Percentiles rank a stretch among this genome's conserved stretches.
Conservation (phyloP, 2,888 invertebrate species). For the Sepioteuthis lessoniana region DNA sequence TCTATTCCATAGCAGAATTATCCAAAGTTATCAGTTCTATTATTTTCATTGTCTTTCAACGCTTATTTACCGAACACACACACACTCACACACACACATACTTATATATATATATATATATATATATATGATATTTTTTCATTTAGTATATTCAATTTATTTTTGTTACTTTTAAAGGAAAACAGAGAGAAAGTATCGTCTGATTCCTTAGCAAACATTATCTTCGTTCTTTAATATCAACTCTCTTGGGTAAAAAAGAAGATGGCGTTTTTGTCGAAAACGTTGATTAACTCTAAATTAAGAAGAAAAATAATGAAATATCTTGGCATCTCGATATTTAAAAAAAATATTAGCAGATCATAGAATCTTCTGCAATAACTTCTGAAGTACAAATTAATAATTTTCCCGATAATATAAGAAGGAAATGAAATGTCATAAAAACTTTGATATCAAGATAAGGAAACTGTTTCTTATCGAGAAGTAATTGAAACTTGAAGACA, state of each 20-base stretch:
- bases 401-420: background rate
- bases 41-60: no score
- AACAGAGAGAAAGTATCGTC: background rate
- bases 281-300: constrained; percentile 33
- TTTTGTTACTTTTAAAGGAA: background rate
- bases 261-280: background rate
- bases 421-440: background rate
- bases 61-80: no score
- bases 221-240: background rate
- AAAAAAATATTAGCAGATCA: background rate
- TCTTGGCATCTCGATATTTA: background rate
- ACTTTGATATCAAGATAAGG: background rate
- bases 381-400: background rate
- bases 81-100: no score
- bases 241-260: background rate
- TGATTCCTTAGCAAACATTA: background rate
- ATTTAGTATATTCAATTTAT: background rate
- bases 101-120: no score
- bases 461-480: background rate
- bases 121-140: background rate
- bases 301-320: background rate
- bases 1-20: no score
- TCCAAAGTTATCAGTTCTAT: no score
- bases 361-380: background rate
- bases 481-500: constrained; percentile 17